Conservation (phyloP, 2,113 vertebrate genomes). For the Apeltes quadracus region DNA sequence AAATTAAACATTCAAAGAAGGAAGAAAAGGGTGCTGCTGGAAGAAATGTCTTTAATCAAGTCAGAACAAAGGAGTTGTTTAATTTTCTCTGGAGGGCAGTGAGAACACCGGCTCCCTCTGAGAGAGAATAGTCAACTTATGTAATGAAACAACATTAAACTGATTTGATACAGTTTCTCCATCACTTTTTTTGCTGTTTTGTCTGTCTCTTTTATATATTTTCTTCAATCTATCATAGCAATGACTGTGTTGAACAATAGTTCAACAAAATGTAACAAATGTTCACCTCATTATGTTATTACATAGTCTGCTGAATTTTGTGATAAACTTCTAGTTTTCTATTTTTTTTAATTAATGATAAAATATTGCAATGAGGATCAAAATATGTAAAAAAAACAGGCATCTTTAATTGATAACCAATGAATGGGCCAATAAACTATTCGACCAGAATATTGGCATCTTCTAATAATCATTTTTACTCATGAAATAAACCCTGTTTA, state of each 20-base stretch:
- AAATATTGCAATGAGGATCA: neutral
- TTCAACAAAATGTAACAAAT: neutral
- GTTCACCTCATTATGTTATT: neutral
- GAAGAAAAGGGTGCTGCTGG: constrained; percentile 55
- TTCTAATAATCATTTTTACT: neutral
- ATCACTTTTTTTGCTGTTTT: neutral
- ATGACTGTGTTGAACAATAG: constrained; percentile 21
- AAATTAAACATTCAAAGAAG: constrained; percentile 70
- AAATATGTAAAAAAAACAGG: neutral
- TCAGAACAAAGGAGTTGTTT: constrained; percentile 75
- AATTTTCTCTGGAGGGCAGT: constrained; percentile 64
- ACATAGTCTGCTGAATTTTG: neutral
- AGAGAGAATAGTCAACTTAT: constrained; percentile 34
- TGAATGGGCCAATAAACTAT: neutral
- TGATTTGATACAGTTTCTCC: constrained; percentile 43
- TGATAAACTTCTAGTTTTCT: neutral
- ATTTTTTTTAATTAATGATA: neutral
- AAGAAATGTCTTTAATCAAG: constrained; percentile 76
- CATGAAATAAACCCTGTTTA: neutral
- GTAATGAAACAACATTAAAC: constrained; percentile 38
- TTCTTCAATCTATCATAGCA: constrained; percentile 35
- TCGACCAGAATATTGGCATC: neutral
- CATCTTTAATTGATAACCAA: neutral
- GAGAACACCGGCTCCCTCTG: constrained; percentile 51
- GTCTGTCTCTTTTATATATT: neutral